Base-by-base conservation (phyloP, 2,888 invertebrate genomes). In the Stictocephala bisonia region DNA sequence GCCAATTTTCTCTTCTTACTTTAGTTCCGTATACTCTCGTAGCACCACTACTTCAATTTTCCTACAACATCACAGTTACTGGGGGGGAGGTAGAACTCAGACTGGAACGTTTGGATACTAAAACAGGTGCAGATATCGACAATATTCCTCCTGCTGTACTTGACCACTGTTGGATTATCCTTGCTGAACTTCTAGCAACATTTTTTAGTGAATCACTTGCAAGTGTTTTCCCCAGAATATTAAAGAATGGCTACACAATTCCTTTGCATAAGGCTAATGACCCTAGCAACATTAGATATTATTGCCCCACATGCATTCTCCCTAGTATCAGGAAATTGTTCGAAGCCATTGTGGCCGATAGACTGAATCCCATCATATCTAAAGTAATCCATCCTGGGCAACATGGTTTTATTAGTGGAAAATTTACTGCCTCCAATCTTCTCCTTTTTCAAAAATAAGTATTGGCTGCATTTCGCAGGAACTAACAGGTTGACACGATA, bases 141-240 rank as follows among this genome's bases (percentile, higher is more conserved):
- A 56, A 26, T 15, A 53, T 69, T n/a, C 69, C 53, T 7, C 56
- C 69, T n/a, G 26, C 51, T 6, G 69, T 69, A 4, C 27, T 69
- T 4, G 18, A 26, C 9, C 24, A 53, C 20, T 69, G 69, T 13
- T 15, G 40, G 1, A 2, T 9, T 18, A 15, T 69, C 31, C 51
- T 69, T 24, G 53, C 40, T 20, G 53, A 40, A 4, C 53, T 40
- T 18, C 51, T 53, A 7, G 27, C 26, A 15, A 11, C 7, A 3
- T n/a, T 69, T 4, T 69, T 69, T 20, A 53, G 26, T 35, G 51
- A 50, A 40, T 50, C 56, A 24, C 20, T 69, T 3, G 24, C 20
- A 13, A 27, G 53, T 22, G 26, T 53, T 2, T 69, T 69, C 31
- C 69, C 50, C 11, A 7, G 22, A 15, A 24, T 9, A 1, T 20